These are phyloP conservation scores for Lycocerus yunnanus DNA, from an alignment of 2,888 invertebrate species.

Conservation along the genomic window DNA sequence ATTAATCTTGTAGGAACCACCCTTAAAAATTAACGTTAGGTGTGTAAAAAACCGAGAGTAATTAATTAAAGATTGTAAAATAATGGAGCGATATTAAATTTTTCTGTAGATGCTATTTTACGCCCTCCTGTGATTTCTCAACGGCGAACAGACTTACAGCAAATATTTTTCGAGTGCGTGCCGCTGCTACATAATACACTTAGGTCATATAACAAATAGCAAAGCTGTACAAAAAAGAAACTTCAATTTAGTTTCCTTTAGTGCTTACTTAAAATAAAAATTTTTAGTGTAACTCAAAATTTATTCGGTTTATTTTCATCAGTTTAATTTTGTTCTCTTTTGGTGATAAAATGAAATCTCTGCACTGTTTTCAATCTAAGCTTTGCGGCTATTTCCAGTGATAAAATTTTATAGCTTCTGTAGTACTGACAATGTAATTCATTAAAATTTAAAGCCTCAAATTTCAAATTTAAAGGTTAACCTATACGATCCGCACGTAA, in stretches of 20 bases:
- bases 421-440: background rate
- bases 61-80: background rate
- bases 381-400: background rate
- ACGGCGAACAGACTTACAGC: background rate
- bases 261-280: background rate
- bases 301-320: background rate
- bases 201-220: background rate
- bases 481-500: background rate
- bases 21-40: background rate
- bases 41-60: background rate
- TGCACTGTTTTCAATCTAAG: background rate
- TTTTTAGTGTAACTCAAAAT: background rate
- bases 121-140: conserved; percentile 1
- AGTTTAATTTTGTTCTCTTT: background rate
- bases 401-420: background rate
- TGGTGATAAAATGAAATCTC: background rate
- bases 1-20: background rate
- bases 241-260: background rate
- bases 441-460: background rate
- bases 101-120: background rate
- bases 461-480: background rate
- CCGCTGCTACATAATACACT: background rate
- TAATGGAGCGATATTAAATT: background rate
- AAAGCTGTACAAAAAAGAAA: background rate
- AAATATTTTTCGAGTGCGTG: background rate